Base-by-base conservation (phyloP, 2,113 vertebrate species). In the Leptosomus discolor region DNA sequence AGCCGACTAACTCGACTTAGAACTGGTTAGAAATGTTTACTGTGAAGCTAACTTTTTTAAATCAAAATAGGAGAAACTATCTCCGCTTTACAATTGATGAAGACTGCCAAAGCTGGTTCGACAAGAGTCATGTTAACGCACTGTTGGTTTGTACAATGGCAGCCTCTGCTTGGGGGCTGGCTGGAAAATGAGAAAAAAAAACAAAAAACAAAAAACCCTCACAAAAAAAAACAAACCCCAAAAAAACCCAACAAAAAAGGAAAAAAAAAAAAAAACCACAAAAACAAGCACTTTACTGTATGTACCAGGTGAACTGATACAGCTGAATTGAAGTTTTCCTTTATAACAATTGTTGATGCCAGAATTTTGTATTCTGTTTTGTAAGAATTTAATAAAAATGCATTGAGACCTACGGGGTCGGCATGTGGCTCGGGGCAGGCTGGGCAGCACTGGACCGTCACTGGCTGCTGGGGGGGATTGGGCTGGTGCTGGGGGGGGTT, bases 351-450 rank as follows among this genome's bases (percentile, higher is more conserved):
- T 93, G 98, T 99, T 99, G 97, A 98, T 97, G 98, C 98, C 98
- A 98, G 98, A 98, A 98, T 99, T 99, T 99, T 99, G 98, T 99
- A 99, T 99, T 98, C 98, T 99, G 98, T 99, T 99, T 99, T 99
- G 96, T 99, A 99, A 99, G 98, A 98, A 99, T 99, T 98, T 98
- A 99, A 99, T 99, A 98, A 97, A 97, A 99, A 99, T 97, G 98
- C 98, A 97, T 98, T 98, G 97, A 99, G 99, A 97, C 75, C 79
- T 58, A 67, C 0, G 1, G 20, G 36, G 4, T 45, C 2, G 20
- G 50, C 20, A 19, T 8, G 36, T 73, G 67, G 14, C 74, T 78
- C 57, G 22, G 24, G 15, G 45, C 17, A 21, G 58, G 34, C 8
- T 6, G 27, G 67, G 81, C 65, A 34, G 18, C 6, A 6, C 0